Conservation (phyloP, 2,888 invertebrate species). For the Cantharis rustica region DNA sequence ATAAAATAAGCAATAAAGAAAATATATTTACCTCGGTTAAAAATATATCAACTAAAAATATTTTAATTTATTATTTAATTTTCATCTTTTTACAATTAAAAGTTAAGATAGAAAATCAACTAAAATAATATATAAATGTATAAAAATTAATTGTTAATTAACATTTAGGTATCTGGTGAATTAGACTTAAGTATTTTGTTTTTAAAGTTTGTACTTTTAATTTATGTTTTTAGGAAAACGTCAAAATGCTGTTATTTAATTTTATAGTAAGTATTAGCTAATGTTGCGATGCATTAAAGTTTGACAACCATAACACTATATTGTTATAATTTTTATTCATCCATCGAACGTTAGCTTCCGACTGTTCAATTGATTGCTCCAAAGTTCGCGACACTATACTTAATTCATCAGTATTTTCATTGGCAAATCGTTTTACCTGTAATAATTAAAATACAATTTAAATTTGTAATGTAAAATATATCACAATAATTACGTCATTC, state of each 20-base stretch:
- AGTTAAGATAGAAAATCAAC: background rate
- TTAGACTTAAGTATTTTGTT: background rate
- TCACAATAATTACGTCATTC: slow-evolving; percentile 66
- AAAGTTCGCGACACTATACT: slow-evolving; percentile 70
- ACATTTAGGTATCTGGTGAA: background rate
- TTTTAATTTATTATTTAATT: background rate
- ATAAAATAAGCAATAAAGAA: background rate
- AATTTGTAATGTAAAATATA: background rate
- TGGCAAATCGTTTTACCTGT: slow-evolving; percentile 58
- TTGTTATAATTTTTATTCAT: slow-evolving; percentile 74
- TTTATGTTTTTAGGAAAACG: background rate
- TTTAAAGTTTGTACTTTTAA: slow-evolving; percentile 1
- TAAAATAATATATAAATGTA: background rate
- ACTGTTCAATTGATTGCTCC: slow-evolving; percentile 80
- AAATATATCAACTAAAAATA: background rate
- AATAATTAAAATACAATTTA: background rate
- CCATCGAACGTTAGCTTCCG: slow-evolving; percentile 84
- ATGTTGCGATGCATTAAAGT: background rate
- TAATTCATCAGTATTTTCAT: slow-evolving; percentile 66
- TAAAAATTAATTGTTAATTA: background rate
- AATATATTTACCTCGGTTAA: background rate
- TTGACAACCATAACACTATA: slow-evolving; percentile 74
- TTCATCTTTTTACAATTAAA: background rate
- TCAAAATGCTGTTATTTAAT: background rate
- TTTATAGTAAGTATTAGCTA: background rate